Evolutionary conservation across 2,113 vertebrate genomes (phyloP).

Genomic region (Enhydra lutris): DNA sequence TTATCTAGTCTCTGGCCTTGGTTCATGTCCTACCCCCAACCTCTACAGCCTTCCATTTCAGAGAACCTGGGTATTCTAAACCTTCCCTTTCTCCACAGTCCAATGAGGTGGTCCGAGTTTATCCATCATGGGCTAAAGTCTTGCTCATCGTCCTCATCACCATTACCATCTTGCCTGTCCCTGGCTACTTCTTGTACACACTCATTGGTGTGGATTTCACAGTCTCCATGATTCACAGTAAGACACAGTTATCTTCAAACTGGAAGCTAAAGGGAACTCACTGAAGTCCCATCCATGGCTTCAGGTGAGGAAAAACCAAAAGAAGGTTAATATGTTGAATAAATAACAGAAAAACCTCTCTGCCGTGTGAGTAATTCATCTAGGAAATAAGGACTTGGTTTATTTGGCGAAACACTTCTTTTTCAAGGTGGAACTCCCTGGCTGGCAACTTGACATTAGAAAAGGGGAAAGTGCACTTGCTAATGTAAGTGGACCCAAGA

Average conservation of each 20-base stretch:
- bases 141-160: constrained; percentile 79
- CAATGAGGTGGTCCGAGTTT: constrained; percentile 72
- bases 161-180: constrained; percentile 84
- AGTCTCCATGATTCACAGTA: rapidly evolving
- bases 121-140: constrained; percentile 85
- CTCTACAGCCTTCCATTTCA: not conserved
- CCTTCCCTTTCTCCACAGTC: constrained; percentile 75
- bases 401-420: not conserved
- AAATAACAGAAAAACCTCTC: not conserved
- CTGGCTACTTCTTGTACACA: constrained; percentile 69
- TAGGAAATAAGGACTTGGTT: constrained; percentile 31
- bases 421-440: not conserved
- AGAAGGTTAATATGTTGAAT: not conserved
- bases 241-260: not conserved
- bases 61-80: not conserved
- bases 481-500: not conserved
- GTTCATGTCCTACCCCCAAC: not conserved
- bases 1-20: not conserved
- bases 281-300: rapidly evolving
- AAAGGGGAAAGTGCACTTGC: not conserved
- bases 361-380: not conserved
- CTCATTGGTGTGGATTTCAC: rapidly evolving
- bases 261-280: not conserved
- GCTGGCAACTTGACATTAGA: not conserved
- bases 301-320: not conserved